A percentile compares a stretch with the other conserved stretches of the same genome.
These are phyloP conservation scores for Trachelus tabidus DNA, from an alignment of 2,888 invertebrate species.

Conservation along the genomic window DNA sequence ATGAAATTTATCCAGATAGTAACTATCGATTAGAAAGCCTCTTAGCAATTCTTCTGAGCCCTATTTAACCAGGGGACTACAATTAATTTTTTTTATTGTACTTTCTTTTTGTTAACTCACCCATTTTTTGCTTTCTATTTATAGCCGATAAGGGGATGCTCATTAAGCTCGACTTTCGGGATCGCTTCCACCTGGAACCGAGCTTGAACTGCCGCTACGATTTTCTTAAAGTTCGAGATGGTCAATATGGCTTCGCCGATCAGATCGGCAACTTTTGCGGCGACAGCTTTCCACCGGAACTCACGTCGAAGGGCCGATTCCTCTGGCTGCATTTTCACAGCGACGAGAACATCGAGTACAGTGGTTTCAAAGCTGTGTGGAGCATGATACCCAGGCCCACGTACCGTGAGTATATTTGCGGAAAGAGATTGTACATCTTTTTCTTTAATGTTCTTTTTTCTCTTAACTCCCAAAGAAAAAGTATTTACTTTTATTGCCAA, in stretches of 20 bases:
- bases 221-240: conserved; percentile 85
- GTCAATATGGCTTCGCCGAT: conserved; percentile 80
- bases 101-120: neutral
- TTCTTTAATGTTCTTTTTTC: neutral
- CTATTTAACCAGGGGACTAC: neutral
- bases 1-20: neutral
- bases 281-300: conserved; percentile 76
- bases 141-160: conserved; percentile 74
- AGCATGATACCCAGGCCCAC: conserved; percentile 73
- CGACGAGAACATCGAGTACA: conserved; percentile 83
- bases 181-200: conserved; percentile 80
- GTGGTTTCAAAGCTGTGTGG: conserved; percentile 83
- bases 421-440: neutral
- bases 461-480: neutral
- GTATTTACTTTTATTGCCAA: neutral
- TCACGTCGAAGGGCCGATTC: conserved; percentile 78
- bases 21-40: neutral
- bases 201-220: conserved; percentile 80
- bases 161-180: conserved; percentile 82
- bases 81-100: neutral
- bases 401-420: conserved; percentile 67
- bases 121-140: conserved; percentile 33
- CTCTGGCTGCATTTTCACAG: conserved; percentile 79
- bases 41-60: neutral
- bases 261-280: conserved; percentile 79